Evolutionary conservation across 2,888 invertebrate genomes (phyloP).

Genomic region (Octodonta nipae): DNA sequence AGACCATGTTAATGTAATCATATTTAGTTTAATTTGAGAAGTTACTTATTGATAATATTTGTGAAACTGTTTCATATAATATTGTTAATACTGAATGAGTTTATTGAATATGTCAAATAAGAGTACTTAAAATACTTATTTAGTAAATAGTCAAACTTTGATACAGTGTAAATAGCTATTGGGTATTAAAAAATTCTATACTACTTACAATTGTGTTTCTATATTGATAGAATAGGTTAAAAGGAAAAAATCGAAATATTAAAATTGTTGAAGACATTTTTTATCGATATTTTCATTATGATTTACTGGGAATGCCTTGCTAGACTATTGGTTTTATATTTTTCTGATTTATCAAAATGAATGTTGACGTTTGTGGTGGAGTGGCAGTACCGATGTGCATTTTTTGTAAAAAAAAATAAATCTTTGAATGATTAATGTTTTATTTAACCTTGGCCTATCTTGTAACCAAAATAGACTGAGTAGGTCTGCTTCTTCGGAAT

Average conservation of each 20-base stretch:
- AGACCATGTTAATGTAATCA: no score
- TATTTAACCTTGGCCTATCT: no score
- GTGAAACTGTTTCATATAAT: constrained; percentile 19
- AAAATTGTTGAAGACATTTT: constrained; percentile 11
- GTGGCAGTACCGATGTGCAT: no score
- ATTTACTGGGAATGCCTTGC: constrained; percentile 24
- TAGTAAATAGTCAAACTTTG: constrained; percentile 26
- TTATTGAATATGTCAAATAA: constrained; percentile 28
- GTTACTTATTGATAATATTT: no score
- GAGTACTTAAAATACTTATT: constrained; percentile 23
- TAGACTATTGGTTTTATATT: no score
- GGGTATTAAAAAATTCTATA: constrained; percentile 21
- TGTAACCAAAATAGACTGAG: no score
- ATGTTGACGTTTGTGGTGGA: no score
- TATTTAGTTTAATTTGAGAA: no score
- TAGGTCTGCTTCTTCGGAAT: no score
- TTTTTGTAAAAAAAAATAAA: no score
- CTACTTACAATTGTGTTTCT: constrained; percentile 10
- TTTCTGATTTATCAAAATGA: no score
- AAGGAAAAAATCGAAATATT: constrained; percentile 7
- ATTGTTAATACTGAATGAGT: constrained; percentile 30
- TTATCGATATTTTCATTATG: constrained; percentile 12
- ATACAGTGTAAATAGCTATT: constrained; percentile 34
- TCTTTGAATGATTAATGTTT: no score
- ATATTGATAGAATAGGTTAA: constrained; percentile 3